A percentile compares a stretch with the other conserved stretches of the same genome.
Conservation (phyloP, 2,797 vertebrate species). For the Coregonus sp. region DNA sequence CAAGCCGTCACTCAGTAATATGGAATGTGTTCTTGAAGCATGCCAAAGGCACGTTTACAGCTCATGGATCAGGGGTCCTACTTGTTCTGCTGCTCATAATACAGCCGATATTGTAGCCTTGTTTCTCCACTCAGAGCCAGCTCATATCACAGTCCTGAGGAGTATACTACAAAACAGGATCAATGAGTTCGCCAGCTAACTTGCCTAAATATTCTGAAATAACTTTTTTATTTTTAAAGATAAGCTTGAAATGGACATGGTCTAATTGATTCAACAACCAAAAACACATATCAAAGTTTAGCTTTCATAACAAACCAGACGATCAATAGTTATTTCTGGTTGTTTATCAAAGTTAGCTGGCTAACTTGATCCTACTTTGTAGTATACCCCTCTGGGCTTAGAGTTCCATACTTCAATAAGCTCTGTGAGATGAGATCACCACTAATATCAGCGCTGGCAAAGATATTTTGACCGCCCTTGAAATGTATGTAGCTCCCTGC, state of each 20-base stretch:
- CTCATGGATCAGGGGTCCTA: conserved; percentile 53
- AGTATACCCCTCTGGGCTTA: not conserved
- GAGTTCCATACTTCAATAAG: not conserved
- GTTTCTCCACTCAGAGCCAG: conserved; percentile 17
- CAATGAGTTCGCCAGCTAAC: no score
- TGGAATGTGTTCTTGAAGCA: conserved; percentile 62
- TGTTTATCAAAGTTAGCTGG: no score
- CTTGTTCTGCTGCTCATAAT: conserved; percentile 54
- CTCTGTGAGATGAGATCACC: not conserved
- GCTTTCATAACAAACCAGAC: no score
- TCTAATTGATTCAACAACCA: no score
- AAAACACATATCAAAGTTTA: no score
- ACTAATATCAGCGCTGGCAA: not conserved
- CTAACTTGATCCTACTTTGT: no score
- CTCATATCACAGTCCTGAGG: conserved; percentile 22
- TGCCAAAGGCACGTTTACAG: conserved; percentile 52
- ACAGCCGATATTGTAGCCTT: not conserved
- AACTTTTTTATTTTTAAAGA: no score
- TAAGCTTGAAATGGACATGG: no score
- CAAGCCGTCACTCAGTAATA: conserved; percentile 52
- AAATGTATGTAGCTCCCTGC: not conserved
- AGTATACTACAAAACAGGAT: no score
- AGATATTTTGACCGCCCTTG: not conserved
- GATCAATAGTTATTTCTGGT: no score
- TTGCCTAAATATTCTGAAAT: no score